Base-by-base conservation (phyloP, 2,797 vertebrate species). In the Aphelocoma californica region DNA sequence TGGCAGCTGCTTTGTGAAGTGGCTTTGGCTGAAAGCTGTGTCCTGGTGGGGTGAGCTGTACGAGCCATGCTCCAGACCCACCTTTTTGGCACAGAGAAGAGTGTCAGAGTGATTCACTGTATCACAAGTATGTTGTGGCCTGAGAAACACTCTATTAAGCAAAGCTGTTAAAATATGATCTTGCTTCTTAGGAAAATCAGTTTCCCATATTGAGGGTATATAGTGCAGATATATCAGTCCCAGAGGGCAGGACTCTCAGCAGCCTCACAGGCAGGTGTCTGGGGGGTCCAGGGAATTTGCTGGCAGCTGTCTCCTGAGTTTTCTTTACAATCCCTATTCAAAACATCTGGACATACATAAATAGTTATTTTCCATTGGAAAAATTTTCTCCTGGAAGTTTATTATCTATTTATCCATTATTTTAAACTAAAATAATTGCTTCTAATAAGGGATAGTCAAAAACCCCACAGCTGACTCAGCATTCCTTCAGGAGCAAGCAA, bases 1-100 rank as follows among this genome's bases (percentile, higher is more conserved):
- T 87, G 40, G 56, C 71, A 94, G 78, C 84, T 89, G 74, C 53
- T 85, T 61, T 96, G 54, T 95, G 88, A 95, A 95, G 88, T 93
- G 93, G 86, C 91, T 95, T 94, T 86, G 53, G 61, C 54, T 89
- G 75, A 87, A 83, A 71, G 53, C 42, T 82, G 7, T 66, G 91
- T 85, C 71, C 54, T 77, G 5, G 20, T 64, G 40, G 48, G 40
- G 44, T 58, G 29, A 92, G 67, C 18, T 72, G 70, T 50, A 26
- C 47, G 79, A 84, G 62, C 9, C 21, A 18, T 1, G 1, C 24
- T 28, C 15, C 60, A 70, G 67, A 85, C 31, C 4, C 70, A 79
- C 45, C 8, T 88, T 81, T 75, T 69, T 92, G 86, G 81, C 87
- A 87, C 12, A 56, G 18, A 44, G 34, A 48, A 71, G 18, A 40